Base-by-base conservation (phyloP, 2,797 vertebrate species). In the Echeneis naucrates region DNA sequence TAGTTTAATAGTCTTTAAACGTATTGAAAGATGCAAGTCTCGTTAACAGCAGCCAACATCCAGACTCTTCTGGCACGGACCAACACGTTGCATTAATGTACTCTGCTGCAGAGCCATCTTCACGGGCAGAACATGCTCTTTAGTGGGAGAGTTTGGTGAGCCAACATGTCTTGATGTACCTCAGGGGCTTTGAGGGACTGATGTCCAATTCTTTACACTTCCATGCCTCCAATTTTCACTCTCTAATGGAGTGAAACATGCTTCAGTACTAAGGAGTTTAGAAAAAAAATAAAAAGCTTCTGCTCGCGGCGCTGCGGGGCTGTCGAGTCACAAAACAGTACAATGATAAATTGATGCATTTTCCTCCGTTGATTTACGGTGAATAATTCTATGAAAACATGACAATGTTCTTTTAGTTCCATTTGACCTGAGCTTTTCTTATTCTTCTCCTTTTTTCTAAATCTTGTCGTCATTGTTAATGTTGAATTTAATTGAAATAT, bases 131-230 rank as follows among this genome's bases (percentile, higher is more conserved):
- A 89, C 87, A 87, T 76, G 84, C 83, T 84, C 80, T 86, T 85
- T 80, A 88, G 75, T 51, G 68, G 66, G 54, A 76, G 54, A 62
- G 72, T 89, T 68, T 48, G 82, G 81, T 72, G 63, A 75, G 74
- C 63, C 35, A 58, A 72, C 80, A 55, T 75, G 86, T 85, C 71
- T 74, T 81, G 77, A 92, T 86, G 84, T 83, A 85, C 86, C 84
- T 86, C 77, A 51, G 81, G 80, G 84, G 68, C 85, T 85, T 66
- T 21, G 66, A 66, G 63, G 80, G 78, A 74, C 77, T 74, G 82
- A 87, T 84, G 89, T 92, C 77, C 88, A 88, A 90, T 92, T 92
- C 78, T 92, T 92, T 87, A 90, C 84, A 92, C 87, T 86, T 89
- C 72, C 82, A 68, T 88, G 83, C 72, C 70, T 92, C 77, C 87